Evolutionary conservation across 2,888 invertebrate genomes (phyloP).

Genomic region (Athalia cordata): DNA sequence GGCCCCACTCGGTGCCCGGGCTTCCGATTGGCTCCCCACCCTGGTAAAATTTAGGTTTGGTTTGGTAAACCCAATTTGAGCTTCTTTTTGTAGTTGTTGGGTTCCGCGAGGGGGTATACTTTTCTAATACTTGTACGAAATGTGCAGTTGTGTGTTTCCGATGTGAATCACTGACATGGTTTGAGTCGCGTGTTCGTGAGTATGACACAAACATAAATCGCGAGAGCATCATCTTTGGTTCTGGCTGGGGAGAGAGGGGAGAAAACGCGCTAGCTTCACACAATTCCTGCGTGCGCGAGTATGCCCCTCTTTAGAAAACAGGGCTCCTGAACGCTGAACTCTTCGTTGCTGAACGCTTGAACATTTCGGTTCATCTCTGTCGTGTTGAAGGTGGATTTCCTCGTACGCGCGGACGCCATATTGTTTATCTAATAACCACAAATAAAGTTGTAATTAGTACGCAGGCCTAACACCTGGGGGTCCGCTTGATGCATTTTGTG

Average conservation of each 20-base stretch:
- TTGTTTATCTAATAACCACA: constrained; percentile 55
- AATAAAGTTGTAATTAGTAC: constrained; percentile 58
- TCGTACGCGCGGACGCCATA: constrained; percentile 56
- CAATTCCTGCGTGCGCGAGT: constrained; percentile 59
- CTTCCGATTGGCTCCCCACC: constrained; percentile 62
- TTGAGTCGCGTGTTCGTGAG: background rate
- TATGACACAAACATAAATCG: constrained; percentile 17
- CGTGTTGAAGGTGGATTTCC: constrained; percentile 46
- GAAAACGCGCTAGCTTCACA: constrained; percentile 47
- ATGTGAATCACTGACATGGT: too few species aligned
- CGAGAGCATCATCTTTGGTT: constrained; percentile 32
- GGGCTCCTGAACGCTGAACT: constrained; percentile 65
- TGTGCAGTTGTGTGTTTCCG: too few species aligned
- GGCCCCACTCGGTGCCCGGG: constrained; percentile 53
- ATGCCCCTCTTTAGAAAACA: constrained; percentile 63
- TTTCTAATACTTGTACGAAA: background rate
- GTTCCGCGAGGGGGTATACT: constrained; percentile 48
- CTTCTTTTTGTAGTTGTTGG: constrained; percentile 59
- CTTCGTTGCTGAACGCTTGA: constrained; percentile 62
- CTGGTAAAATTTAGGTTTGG: constrained; percentile 59
- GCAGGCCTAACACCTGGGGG: constrained; percentile 49
- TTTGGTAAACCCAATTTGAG: constrained; percentile 65
- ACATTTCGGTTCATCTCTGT: constrained; percentile 57
- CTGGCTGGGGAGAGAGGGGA: constrained; percentile 36
- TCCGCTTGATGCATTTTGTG: constrained; percentile 47